Evolutionary conservation across 2,797 vertebrate genomes (phyloP), one percentile per base, ranked within the genome.

Genomic region (Gadopsis bispinosus): DNA sequence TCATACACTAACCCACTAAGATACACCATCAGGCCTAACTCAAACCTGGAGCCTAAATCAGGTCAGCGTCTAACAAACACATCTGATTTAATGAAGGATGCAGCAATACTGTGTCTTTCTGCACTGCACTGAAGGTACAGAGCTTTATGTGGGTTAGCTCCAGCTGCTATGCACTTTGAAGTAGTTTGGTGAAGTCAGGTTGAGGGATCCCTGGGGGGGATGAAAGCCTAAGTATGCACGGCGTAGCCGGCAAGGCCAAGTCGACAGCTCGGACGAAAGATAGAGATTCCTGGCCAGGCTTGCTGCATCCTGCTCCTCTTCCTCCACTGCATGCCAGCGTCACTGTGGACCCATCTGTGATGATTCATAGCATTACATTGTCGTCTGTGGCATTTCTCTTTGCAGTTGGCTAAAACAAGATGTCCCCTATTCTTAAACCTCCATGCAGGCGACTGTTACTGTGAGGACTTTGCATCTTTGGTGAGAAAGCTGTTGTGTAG

Each of bases 121-220:
- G 68, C 41, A 55, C 78, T 81, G 87, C 80, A 65, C 70, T 58
- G 69, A 69, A 69, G 81, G 88, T 85, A 33, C 71, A 79, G 86
- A 75, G 87, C 83, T 77, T 69, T 92, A 92, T 92, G 83, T 93
- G 89, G 90, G 91, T 93, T 92, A 91, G 80, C 83, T 79, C 77
- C 84, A 90, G 85, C 83, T 67, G 81, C 86, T 79, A 84, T 81
- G 74, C 69, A 87, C 88, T 89, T 92, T 91, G 87, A 91, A 89
- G 89, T 91, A 89, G 87, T 91, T 90, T 85, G 88, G 80, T 83
- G 86, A 87, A 93, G 90, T 92, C 87, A 89, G 90, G 88, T 90
- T 88, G 88, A 88, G 83, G 84, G 60, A 75, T 89, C 86, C 89
- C 80, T 26, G 31, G 72, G 70, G 70, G 87, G 61, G 65, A 79